phyloP scores from a whole-genome alignment of 1,140 invertebrate species.

The Popillia japonica region DNA sequence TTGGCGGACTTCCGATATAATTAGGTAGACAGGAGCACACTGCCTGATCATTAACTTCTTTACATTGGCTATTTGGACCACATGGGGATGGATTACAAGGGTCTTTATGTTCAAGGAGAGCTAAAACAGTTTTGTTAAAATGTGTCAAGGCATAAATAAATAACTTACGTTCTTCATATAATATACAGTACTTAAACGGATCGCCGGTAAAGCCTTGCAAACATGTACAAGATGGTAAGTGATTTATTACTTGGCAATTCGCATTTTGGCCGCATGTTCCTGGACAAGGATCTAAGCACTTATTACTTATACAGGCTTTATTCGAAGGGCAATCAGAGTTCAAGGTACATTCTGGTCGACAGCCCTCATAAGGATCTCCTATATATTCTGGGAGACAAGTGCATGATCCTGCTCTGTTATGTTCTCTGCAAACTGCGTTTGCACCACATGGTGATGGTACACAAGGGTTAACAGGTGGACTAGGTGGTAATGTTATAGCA shows the following conservation, averaged over 20 bases:
- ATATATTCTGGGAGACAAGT: constrained; percentile 73
- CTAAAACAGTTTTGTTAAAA: constrained; percentile 46
- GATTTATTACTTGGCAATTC: constrained; percentile 79
- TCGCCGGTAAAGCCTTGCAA: constrained; percentile 77
- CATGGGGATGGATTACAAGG: constrained; percentile 82
- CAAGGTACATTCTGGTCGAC: constrained; percentile 79
- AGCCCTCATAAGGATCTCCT: constrained; percentile 77
- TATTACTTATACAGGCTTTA: constrained; percentile 80
- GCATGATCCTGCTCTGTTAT: constrained; percentile 70
- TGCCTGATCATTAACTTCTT: constrained; percentile 72
- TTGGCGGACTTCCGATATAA: constrained; percentile 78
- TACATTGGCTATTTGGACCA: constrained; percentile 81
- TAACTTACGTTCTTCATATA: constrained; percentile 64
- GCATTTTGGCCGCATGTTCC: constrained; percentile 83
- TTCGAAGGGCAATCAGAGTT: constrained; percentile 81
- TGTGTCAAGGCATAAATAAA: constrained; percentile 24
- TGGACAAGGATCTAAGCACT: constrained; percentile 83
- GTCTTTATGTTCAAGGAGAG: constrained; percentile 63
- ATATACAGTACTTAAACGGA: constrained; percentile 80
- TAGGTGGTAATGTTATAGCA: constrained; percentile 59
- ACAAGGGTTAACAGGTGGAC: constrained; percentile 64
- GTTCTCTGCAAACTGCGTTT: constrained; percentile 71
- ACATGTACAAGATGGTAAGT: constrained; percentile 82
- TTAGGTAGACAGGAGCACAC: constrained; percentile 80
- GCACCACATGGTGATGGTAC: constrained; percentile 72